Base-by-base conservation (phyloP, 2,797 vertebrate species). In the Sebastes diploproa region DNA sequence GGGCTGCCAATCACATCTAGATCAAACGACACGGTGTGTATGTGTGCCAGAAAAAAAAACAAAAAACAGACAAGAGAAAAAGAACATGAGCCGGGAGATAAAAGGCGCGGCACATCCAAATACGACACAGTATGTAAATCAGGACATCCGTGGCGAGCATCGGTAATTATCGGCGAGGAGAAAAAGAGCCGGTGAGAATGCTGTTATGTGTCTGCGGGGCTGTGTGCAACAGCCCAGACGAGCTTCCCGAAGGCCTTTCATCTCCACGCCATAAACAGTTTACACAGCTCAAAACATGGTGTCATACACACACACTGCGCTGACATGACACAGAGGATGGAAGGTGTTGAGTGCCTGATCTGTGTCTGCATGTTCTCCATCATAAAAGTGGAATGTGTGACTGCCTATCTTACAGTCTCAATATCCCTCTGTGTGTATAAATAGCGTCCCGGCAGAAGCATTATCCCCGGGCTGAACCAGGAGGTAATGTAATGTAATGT, bases 191-290 rank as follows among this genome's bases (percentile, higher is more conserved):
- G 3, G 14, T 14, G 81, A 34, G 77, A 68, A 59, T 12, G 77
- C 56, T 61, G 75, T 67, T 75, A 10, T 83, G 83, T 71, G 81
- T 78, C 75, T 77, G 87, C 25, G 36, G 82, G 18, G 42, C 72
- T 46, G 52, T 62, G 52, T 62, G 78, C 12, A 60, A 70, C 52
- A 63, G 25, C 54, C 69, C 62, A 71, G 80, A 80, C 80, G 36
- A 46, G 71, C 80, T 60, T 75, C 74, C 64, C 6, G 16, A 16
- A 18, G 72, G 78, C 85, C 87, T 91, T 93, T 94, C 79, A 91
- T 93, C 90, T 89, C 78, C 14, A 8, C 34, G 77, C 83, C 72
- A 76, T 85, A 88, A 87, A 90, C 88, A 84, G 87, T 91, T 91
- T 89, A 90, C 78, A 85, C 80, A 86, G 77, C 61, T 88, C 71